These are phyloP conservation scores for Scolanthus callimorphus DNA, from an alignment of 92 coral and sea anemone genomes.

Conservation along the genomic window DNA sequence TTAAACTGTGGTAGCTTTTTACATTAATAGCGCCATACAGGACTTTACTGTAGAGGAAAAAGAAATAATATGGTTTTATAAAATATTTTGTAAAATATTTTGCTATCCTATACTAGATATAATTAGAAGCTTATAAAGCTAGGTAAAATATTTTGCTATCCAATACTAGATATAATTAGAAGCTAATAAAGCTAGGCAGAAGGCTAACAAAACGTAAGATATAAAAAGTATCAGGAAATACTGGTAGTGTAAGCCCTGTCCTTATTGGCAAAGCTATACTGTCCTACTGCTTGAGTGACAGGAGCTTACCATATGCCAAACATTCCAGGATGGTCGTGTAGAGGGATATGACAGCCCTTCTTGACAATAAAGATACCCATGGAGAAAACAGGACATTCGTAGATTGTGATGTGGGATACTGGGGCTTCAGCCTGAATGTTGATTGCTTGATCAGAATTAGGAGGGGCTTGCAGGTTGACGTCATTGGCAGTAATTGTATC, in stretches of 20 bases:
- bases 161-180: too few relatives aligned
- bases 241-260: too few relatives aligned
- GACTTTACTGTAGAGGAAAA: constrained; percentile 67
- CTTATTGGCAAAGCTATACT: too few relatives aligned
- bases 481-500: constrained; percentile 73
- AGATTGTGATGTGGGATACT: constrained; percentile 76
- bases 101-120: too few relatives aligned
- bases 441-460: constrained; percentile 10
- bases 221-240: too few relatives aligned
- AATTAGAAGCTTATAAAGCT: too few relatives aligned
- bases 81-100: background rate
- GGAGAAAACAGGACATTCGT: constrained; percentile 84
- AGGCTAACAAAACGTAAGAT: too few relatives aligned
- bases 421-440: constrained; percentile 52
- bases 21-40: constrained; percentile 71
- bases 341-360: constrained; percentile 75
- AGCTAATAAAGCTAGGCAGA: too few relatives aligned
- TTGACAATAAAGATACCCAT: constrained; percentile 88
- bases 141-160: too few relatives aligned
- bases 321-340: constrained; percentile 98
- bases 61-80: background rate
- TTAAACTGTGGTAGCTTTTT: constrained; percentile 46
- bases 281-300: too few relatives aligned
- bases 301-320: constrained; percentile 93
- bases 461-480: constrained; percentile 62